Conservation (phyloP, 2,888 invertebrate genomes). For the Blomia tropicalis region DNA sequence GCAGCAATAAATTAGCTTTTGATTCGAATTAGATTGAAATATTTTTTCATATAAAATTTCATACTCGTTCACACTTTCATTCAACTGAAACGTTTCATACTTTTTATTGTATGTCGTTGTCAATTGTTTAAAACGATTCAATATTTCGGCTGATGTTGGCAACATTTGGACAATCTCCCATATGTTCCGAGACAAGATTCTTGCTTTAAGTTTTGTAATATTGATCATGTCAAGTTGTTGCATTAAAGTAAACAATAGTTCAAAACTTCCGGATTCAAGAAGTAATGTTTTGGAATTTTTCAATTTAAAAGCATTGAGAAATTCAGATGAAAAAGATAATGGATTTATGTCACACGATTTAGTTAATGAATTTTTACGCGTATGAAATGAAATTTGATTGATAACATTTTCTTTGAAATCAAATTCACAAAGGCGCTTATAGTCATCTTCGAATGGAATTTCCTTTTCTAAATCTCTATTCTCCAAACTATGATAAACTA, state of each 20-base stretch:
- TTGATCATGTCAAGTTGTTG: slow-evolving; percentile 74
- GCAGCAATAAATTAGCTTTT: slow-evolving; percentile 83
- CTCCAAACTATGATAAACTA: neutral
- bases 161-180: slow-evolving; percentile 85
- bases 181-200: slow-evolving; percentile 70
- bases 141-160: slow-evolving; percentile 69
- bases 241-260: slow-evolving; percentile 75
- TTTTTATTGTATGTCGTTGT: neutral
- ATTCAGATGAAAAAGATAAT: neutral
- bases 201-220: slow-evolving; percentile 64
- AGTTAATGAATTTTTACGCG: slow-evolving; percentile 54
- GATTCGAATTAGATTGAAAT: slow-evolving; percentile 63
- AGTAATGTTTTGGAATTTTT: slow-evolving; percentile 68
- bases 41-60: slow-evolving; percentile 35
- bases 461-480: slow-evolving; percentile 53
- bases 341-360: slow-evolving; percentile 37
- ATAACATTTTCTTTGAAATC: slow-evolving; percentile 86
- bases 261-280: slow-evolving; percentile 69
- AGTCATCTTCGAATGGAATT: slow-evolving; percentile 75
- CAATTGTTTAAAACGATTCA: slow-evolving; percentile 57
- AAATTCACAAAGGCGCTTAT: slow-evolving; percentile 72
- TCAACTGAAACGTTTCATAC: neutral
- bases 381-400: slow-evolving; percentile 77
- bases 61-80: neutral
- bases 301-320: slow-evolving; percentile 46